Percentiles rank a stretch among this genome's conserved stretches.
phyloP scores from a whole-genome alignment of 2,888 invertebrate genomes.

The Epinotia nisella region DNA sequence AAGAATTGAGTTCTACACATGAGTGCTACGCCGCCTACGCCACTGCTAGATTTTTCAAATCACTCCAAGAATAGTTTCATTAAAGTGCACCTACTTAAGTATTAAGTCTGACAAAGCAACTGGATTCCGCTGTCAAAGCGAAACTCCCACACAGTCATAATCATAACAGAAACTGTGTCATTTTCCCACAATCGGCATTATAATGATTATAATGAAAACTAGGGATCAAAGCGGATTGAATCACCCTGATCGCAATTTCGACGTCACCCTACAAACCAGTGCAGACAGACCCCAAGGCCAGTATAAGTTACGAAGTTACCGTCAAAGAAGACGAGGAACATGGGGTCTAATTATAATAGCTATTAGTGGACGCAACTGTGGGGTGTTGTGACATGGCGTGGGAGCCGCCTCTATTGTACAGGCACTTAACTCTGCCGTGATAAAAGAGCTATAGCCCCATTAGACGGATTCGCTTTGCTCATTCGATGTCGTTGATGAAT shows the following conservation, averaged over 20 bases:
- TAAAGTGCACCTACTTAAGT: too few relatives aligned
- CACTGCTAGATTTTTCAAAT: too few relatives aligned
- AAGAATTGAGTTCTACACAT: too few relatives aligned
- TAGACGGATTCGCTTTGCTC: conserved; percentile 82
- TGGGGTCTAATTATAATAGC: conserved; percentile 56
- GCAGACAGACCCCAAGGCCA: conserved; percentile 53
- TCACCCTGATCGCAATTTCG: conserved; percentile 69
- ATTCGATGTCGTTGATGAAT: conserved; percentile 79
- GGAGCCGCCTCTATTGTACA: conserved; percentile 79
- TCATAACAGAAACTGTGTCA: conserved; percentile 78
- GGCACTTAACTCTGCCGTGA: conserved; percentile 79
- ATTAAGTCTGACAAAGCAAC: too few relatives aligned
- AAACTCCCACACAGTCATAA: conserved; percentile 82
- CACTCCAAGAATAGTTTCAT: too few relatives aligned
- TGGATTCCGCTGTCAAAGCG: too few relatives aligned
- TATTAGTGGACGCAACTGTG: conserved; percentile 54
- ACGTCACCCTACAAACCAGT: conserved; percentile 59
- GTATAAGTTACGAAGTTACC: conserved; percentile 19
- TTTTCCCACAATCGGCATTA: conserved; percentile 80
- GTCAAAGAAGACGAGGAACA: conserved; percentile 44
- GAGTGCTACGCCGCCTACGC: too few relatives aligned
- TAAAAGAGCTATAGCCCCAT: conserved; percentile 82
- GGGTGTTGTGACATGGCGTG: conserved; percentile 84
- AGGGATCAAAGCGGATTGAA: conserved; percentile 76
- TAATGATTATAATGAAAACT: conserved; percentile 70